Conservation (phyloP, 1,140 invertebrate species). For the Pseudobourletiella spinata region DNA sequence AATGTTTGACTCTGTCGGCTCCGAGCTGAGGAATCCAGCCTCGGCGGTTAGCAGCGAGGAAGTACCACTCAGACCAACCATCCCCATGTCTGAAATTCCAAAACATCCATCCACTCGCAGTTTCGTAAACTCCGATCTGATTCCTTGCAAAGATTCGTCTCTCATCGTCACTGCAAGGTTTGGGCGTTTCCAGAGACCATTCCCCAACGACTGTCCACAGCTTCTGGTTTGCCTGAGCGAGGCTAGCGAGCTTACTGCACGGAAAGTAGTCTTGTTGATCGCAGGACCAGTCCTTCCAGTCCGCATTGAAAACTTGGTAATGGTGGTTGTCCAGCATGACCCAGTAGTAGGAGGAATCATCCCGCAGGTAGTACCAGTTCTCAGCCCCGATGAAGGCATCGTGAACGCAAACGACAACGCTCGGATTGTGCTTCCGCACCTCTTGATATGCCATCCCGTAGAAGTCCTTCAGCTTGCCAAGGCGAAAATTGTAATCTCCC, state of each 20-base stretch:
- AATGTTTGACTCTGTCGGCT: not conserved
- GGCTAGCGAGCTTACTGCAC: not conserved
- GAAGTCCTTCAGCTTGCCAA: slow-evolving; percentile 19
- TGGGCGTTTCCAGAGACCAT: slow-evolving; percentile 28
- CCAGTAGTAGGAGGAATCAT: slow-evolving; percentile 26
- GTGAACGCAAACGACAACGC: slow-evolving; percentile 27
- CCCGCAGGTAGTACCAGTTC: slow-evolving; percentile 34
- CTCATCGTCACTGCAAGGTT: slow-evolving; percentile 5
- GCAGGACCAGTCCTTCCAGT: slow-evolving; percentile 2
- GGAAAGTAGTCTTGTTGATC: slow-evolving; percentile 4
- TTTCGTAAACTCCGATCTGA: slow-evolving; percentile 31
- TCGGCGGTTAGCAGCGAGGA: not conserved
- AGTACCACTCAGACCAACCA: slow-evolving; percentile 23
- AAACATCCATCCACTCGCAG: slow-evolving; percentile 21
- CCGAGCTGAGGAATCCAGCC: slow-evolving; percentile 9
- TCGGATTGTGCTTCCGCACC: slow-evolving; percentile 17
- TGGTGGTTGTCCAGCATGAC: slow-evolving; percentile 17
- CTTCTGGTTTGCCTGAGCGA: slow-evolving; percentile 5
- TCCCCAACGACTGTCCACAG: slow-evolving; percentile 30
- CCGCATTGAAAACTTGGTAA: slow-evolving; percentile 18
- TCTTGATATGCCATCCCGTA: slow-evolving; percentile 24
- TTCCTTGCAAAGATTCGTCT: slow-evolving; percentile 23
- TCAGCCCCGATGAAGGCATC: slow-evolving; percentile 26
- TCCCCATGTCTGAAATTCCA: slow-evolving; percentile 28
- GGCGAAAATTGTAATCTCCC: slow-evolving; percentile 27